Percentiles rank a stretch among this genome's conserved stretches.
These are phyloP conservation scores for Limanda limanda DNA, from an alignment of 2,113 vertebrate species.

Conservation along the genomic window DNA sequence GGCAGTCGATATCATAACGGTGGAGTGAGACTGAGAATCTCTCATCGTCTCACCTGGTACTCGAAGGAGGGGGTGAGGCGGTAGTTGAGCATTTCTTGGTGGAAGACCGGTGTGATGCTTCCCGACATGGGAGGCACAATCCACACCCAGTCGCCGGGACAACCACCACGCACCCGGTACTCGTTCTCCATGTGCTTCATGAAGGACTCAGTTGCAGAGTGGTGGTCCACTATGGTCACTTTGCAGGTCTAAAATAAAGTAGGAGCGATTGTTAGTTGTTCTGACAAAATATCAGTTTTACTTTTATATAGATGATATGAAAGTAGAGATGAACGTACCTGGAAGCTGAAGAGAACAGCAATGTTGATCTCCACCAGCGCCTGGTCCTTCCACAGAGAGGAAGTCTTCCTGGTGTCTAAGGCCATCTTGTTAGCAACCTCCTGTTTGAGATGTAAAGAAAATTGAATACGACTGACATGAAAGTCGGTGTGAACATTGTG, in stretches of 20 bases:
- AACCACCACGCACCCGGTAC: slow-evolving; percentile 92
- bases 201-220: slow-evolving; percentile 97
- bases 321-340: slow-evolving; percentile 79
- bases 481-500: no score
- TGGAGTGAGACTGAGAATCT: no score
- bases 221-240: slow-evolving; percentile 98
- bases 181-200: slow-evolving; percentile 99
- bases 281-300: no score
- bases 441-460: slow-evolving; percentile 67
- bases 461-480: no score
- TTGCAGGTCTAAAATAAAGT: slow-evolving; percentile 87
- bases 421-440: slow-evolving; percentile 95
- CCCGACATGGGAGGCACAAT: slow-evolving; percentile 98
- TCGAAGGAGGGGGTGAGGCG: slow-evolving; percentile 95
- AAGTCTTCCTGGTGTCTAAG: slow-evolving; percentile 94
- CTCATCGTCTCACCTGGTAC: slow-evolving; percentile 88
- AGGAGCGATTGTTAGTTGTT: not conserved
- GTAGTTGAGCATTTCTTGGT: slow-evolving; percentile 99
- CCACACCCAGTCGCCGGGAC: slow-evolving; percentile 98
- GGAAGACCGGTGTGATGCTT: slow-evolving; percentile 97
- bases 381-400: slow-evolving; percentile 98
- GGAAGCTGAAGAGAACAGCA: slow-evolving; percentile 95
- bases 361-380: slow-evolving; percentile 98
- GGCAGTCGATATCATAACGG: not conserved
- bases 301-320: not conserved